These are phyloP conservation scores for Phymorhynchus buccinoides DNA, from an alignment of 1,140 invertebrate genomes.

Conservation along the genomic window DNA sequence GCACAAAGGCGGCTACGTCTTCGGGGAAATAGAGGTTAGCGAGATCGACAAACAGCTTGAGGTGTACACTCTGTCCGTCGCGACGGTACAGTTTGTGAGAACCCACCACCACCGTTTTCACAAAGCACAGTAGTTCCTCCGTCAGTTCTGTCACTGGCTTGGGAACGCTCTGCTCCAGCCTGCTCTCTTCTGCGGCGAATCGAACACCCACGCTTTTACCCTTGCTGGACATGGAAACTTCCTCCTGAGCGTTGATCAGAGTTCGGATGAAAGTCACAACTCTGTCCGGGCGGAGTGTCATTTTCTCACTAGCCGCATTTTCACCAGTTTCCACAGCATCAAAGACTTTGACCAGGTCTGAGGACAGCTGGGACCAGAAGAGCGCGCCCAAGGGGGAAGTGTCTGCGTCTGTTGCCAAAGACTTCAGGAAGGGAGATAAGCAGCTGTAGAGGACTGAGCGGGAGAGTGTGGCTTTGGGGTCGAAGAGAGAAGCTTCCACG, in stretches of 20 bases:
- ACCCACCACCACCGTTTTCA: slow-evolving; percentile 26
- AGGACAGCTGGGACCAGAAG: slow-evolving; percentile 56
- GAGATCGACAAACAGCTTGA: slow-evolving; percentile 25
- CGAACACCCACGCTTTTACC: slow-evolving; percentile 29
- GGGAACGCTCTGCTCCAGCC: background rate
- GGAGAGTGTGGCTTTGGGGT: slow-evolving; percentile 55
- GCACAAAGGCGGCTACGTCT: slow-evolving; percentile 6
- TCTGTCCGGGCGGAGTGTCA: background rate
- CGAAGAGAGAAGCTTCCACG: slow-evolving; percentile 60
- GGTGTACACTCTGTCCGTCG: slow-evolving; percentile 1
- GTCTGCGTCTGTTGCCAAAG: slow-evolving; percentile 42
- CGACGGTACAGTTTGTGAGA: slow-evolving; percentile 17
- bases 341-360: slow-evolving; percentile 39
- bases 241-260: background rate
- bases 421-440: slow-evolving; percentile 49
- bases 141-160: background rate
- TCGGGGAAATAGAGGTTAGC: slow-evolving; percentile 26
- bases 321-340: background rate
- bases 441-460: slow-evolving; percentile 56
- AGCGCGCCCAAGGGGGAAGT: slow-evolving; percentile 6
- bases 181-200: slow-evolving; percentile 28
- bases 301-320: background rate
- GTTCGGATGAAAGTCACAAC: slow-evolving; percentile 27
- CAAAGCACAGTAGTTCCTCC: background rate
- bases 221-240: too few relatives aligned